Evolutionary conservation across 2,797 vertebrate genomes (phyloP), one percentile per base, ranked within the genome.

Genomic region (Lepus townsendii): DNA sequence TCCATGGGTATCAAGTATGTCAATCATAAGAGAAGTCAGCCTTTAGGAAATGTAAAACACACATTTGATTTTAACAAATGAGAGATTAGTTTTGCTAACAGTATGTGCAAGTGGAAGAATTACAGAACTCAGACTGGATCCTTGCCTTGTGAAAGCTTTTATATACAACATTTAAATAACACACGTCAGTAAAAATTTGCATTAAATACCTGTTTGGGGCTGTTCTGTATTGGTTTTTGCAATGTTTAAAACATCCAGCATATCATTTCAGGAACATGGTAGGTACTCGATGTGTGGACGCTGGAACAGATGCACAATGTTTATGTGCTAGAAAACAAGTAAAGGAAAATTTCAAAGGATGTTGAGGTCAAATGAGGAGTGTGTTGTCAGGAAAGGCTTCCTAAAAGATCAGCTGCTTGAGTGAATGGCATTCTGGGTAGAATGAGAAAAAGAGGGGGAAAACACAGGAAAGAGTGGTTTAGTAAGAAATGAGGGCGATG

Each of bases 161-260:
- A 79, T 42, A 83, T 17, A 35, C 5, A 83, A 72, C 24, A 88
- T 57, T 85, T 93, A 94, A 90, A 77, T 72, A 96, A 83, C 10
- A 87, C 30, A 76, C 32, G 42, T 38, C 32, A 90, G 8, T 88
- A 72, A 88, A 50, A 52, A 90, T 92, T 22, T 42, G 10, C 22
- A 54, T 68, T 84, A 84, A 84, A 94, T 4, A 27, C 12, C 63
- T 84, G 50, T 57, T n/a, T 80, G 66, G 26, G n/a, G 62, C 77
- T 84, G 54, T 30, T 93, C 72, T 87, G 42, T 42, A 60, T 35
- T 77, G 30, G 52, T 80, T 84, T 86, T 62, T 72, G 13, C 52
- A 92, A 88, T 73, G 57, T 63, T 88, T 78, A 93, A 92, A 96
- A 93, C 24, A 86, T 72, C 71, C 68, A 73, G 57, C 42, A 30